Evolutionary conservation across 2,888 invertebrate species (phyloP), one percentile per base, ranked within the genome.

Genomic region (Synanthedon tipuliformis): DNA sequence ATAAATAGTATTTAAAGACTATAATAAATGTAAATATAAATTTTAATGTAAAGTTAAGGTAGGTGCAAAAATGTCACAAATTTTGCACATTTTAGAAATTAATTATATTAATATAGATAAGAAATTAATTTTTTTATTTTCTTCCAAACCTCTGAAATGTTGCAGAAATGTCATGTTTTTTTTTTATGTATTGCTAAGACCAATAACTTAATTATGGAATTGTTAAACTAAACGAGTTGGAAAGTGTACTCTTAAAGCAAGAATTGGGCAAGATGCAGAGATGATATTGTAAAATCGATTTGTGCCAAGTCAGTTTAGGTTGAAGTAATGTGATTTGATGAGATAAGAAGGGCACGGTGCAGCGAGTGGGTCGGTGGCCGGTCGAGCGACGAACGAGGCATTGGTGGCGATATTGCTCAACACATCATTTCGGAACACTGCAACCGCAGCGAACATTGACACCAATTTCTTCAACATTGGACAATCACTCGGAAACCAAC

Each of bases 371-470:
- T 75, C 75, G 77, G 65, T 69, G 72, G 62, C 69, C 66, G 61
- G 56, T 55, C 57, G 57, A 57, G 58, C 55, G 58, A 55, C 56
- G 23, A 23, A 23, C 23, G 34, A 34, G 34, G 34, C 34, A 34
- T 34, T 34, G 57, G 57, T 58, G 59, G 65, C 67, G 63, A 66
- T 68, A 69, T 86, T 85, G 78, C 85, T 66, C 75, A 85, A 86
- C 81, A 81, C 76, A 75, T 78, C 70, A 81, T 85, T 83, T 85
- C 77, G 81, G 84, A 81, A 80, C 82, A 81, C 68, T 83, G 81
- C 81, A 82, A 85, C 83, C 83, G 79, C 85, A 84, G 84, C 83
- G 84, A 85, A 69, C 86, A 81, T 82, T 87, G 86, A 86, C 86
- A 85, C 83, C 82, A 74, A 83, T 84, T 75, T 79, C 71, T 75